Evolutionary conservation across 2,113 vertebrate species (phyloP), one percentile per base, ranked within the genome.

Genomic region (Vidua macroura): DNA sequence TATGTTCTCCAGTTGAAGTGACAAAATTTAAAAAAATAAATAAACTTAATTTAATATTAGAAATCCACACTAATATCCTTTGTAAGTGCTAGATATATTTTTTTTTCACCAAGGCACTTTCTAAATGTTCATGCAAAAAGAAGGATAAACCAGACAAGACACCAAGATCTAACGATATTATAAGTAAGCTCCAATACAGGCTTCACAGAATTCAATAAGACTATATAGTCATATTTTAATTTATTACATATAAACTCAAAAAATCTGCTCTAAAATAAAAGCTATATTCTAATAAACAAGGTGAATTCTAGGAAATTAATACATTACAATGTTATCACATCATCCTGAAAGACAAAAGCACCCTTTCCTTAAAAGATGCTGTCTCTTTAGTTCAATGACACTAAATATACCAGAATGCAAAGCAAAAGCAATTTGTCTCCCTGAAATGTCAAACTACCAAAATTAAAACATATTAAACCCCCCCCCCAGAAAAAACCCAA

Each of bases 401-500:
- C 11, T 27, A 75, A 84, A 83, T 25, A 62, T 6, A 25, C 16
- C 28, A 80, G 69, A 66, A 25, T 1, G 2, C 15, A 74, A 52
- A 81, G 41, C 35, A 88, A 88, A 74, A 23, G 10, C 46, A 62
- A 14, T 6, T 52, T 76, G 69, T 25, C 22, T 39, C 59, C 51
- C 6, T 66, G 44, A 67, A 88, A 82, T 3, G 11, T 72, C 6
- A 75, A 70, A 3, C 28, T 60, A 55, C 1, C n/a, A 66, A 86
- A 86, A 70, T 49, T 24, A 78, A 69, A 94, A 73, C 12, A 58
- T 1, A 30, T 33, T 33, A 44, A 62, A 55, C 56, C 31, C 2
- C 0, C 1, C 17, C n/a, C 33, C 7, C 5, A 6, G 15, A 22
- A 70, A 81, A 86, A 18, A 2, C 0, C 4, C 23, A 73, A 62